A percentile compares a stretch with the other conserved stretches of the same genome.
Conservation (phyloP, 2,113 vertebrate genomes). For the Aldabrachelys gigantea region DNA sequence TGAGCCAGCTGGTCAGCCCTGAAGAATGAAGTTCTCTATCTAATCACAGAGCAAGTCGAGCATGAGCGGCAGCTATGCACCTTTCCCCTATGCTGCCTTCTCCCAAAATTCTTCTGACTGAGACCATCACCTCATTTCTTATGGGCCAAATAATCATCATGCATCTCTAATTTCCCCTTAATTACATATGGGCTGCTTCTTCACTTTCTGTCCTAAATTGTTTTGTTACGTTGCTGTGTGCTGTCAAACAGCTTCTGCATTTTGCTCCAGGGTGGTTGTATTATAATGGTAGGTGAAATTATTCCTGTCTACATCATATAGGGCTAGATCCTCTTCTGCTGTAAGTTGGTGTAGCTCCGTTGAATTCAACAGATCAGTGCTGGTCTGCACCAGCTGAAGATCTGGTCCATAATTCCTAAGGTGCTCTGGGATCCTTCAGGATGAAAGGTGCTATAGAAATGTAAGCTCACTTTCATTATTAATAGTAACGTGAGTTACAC, state of each 20-base stretch:
- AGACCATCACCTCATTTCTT: background rate
- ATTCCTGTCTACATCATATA: conserved; percentile 5
- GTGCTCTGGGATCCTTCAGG: background rate
- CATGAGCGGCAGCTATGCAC: background rate
- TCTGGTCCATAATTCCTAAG: background rate
- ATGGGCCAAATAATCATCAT: accelerated
- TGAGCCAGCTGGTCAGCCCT: background rate
- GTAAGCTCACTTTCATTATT: background rate
- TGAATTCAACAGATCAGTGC: background rate
- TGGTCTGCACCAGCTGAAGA: conserved; percentile 17
- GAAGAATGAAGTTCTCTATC: background rate
- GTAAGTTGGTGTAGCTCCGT: background rate
- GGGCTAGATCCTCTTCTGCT: background rate
- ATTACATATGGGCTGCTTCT: background rate
- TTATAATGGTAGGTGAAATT: background rate
- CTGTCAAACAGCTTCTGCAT: background rate
- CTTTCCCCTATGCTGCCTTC: accelerated
- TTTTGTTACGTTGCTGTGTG: accelerated
- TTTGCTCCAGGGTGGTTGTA: conserved; percentile 7
- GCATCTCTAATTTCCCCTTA: background rate
- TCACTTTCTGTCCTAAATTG: background rate
- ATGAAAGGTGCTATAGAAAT: background rate
- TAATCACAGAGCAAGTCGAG: background rate
- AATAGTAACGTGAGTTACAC: background rate
- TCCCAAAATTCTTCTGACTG: background rate